These are phyloP conservation scores for Lycia hirtaria DNA, from an alignment of 2,888 invertebrate species.

Conservation along the genomic window DNA sequence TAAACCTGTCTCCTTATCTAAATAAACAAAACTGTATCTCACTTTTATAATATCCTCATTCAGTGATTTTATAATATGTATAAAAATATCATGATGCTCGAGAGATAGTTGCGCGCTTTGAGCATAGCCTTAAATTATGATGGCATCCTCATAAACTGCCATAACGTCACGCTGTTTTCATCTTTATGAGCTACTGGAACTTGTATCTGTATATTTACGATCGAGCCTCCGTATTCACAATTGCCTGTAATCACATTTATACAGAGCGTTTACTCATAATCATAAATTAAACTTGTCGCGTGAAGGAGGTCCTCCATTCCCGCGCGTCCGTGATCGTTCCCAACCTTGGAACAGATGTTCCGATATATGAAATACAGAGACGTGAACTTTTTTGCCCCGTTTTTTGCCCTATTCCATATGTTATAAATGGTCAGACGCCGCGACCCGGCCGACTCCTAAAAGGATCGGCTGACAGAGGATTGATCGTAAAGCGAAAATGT, in stretches of 20 bases:
- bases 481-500: conserved; percentile 36
- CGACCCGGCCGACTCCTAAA: conserved; percentile 33
- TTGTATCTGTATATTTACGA: conserved; percentile 27
- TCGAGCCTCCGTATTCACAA: conserved; percentile 17
- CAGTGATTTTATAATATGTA: too few species aligned
- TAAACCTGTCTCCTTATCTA: too few species aligned
- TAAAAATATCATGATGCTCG: too few species aligned
- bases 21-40: too few species aligned
- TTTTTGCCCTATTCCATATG: conserved; percentile 44
- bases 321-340: conserved; percentile 29
- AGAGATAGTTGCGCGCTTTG: background rate
- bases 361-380: conserved; percentile 40
- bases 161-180: conserved; percentile 20
- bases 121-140: conserved; percentile 10
- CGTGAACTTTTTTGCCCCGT: conserved; percentile 47
- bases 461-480: conserved; percentile 32
- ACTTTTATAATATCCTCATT: too few species aligned
- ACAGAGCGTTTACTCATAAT: conserved; percentile 34
- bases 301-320: conserved; percentile 28
- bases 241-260: conserved; percentile 22
- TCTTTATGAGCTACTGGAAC: conserved; percentile 26
- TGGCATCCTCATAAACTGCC: conserved; percentile 18
- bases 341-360: conserved; percentile 47
- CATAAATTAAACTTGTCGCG: conserved; percentile 36
- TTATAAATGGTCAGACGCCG: conserved; percentile 36